These are phyloP conservation scores for Herminia tarsipennalis DNA, from an alignment of 2,888 invertebrate species.

Conservation along the genomic window DNA sequence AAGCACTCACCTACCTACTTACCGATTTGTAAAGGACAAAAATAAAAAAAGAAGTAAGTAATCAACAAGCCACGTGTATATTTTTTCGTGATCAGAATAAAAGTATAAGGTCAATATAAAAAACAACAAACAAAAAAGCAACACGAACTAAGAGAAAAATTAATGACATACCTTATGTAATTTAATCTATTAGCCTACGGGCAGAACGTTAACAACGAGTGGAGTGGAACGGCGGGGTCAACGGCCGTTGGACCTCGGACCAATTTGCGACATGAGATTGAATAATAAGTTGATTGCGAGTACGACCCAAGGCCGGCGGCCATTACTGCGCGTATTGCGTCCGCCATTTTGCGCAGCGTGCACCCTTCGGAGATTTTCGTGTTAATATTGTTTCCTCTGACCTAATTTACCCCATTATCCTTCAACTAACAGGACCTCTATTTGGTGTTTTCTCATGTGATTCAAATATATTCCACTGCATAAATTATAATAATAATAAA, in stretches of 20 bases:
- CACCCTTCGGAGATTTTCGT: conserved; percentile 56
- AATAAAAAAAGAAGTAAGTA: no score
- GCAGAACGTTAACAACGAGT: conserved; percentile 54
- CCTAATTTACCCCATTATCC: conserved; percentile 50
- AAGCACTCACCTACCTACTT: no score
- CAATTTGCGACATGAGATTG: conserved; percentile 85
- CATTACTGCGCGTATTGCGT: conserved; percentile 69
- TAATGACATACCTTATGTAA: conserved; percentile 39
- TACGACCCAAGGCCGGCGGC: conserved; percentile 78
- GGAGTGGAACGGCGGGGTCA: conserved; percentile 72
- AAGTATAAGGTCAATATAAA: conserved; percentile 8
- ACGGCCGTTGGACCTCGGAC: conserved; percentile 80
- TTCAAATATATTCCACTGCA: conserved; percentile 11
- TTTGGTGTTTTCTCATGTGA: no score
- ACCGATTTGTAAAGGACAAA: no score
- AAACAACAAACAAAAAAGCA: conserved; percentile 12
- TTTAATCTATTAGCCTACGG: conserved; percentile 49
- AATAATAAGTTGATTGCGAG: conserved; percentile 84
- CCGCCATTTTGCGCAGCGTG: conserved; percentile 75
- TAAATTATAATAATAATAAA: conserved; percentile 12
- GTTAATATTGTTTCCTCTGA: conserved; percentile 51
- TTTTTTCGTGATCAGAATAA: no score
- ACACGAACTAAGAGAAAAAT: conserved; percentile 24
- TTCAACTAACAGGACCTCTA: conserved; percentile 11
- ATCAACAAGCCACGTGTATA: no score